Base-by-base conservation (phyloP, 1,140 invertebrate species). In the Andricus grossulariae region DNA sequence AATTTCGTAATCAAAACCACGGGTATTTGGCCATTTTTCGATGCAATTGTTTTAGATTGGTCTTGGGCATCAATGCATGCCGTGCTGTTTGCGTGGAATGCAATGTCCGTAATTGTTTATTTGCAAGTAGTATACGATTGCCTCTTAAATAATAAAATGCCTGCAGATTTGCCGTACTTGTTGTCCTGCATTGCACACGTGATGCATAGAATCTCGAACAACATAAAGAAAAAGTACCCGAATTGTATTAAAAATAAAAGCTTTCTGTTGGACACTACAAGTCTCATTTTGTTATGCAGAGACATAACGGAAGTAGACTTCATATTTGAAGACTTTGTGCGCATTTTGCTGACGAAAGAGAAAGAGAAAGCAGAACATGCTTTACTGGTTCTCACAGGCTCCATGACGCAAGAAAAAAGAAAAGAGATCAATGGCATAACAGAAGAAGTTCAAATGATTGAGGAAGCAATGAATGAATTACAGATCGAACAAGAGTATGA, bases 41-140 rank as follows among this genome's bases (percentile, higher is more conserved):
- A 52, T 51, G 16, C 7, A 11, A 51, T 73, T 16, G 71, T 73
- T 19, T 18, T 51, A 7, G 71, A 54, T 51, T 73, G 71, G 71
- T 73, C 50, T 73, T 73, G 71, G 71, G 16, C 71, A 51, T 50
- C 71, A 8, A 73, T 52, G 11, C 71, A 73, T 21, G n/a, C 12
- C 19, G 21, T 73, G 6, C 11, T 25, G 13, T 52, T 49, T 18
- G 50, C 18, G 18, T 73, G 50, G 50, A 73, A 73, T 73, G 49
- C 19, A 13, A 50, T 52, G 50, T 18, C 2, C 8, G 15, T 73
- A 6, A 21, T 2, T 25, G 19, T n/a, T 7, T 54, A 73, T 73
- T 19, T 73, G 25, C 50, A 52, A 7, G 18, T 19, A 13, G 25
- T 45, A 3, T 51, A 51, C 21, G 39, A 18, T 50, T 72, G 51